phyloP scores from a whole-genome alignment of 1,140 invertebrate species.

The Hyphantria cunea region DNA sequence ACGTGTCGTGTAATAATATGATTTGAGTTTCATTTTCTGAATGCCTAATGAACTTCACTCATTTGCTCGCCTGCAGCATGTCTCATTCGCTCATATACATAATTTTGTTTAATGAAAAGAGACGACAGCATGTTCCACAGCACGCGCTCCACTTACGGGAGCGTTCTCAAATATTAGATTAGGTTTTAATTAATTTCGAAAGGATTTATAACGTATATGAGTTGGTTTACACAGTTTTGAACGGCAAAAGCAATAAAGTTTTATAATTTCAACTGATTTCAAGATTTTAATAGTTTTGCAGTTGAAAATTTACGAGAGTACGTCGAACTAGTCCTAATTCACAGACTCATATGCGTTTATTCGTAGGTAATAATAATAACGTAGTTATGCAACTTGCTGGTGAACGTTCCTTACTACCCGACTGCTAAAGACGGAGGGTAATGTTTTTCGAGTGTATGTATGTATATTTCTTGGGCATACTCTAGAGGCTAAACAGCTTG shows the following conservation, averaged over 20 bases:
- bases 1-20: conserved; percentile 57
- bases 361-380: no score
- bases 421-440: no score
- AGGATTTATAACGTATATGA: background rate
- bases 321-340: no score
- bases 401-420: no score
- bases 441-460: no score
- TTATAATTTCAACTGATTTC: no score
- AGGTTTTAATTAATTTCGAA: conserved; percentile 20
- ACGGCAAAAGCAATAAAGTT: background rate
- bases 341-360: no score
- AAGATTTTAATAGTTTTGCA: no score
- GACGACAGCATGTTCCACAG: conserved; percentile 20
- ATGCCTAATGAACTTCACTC: conserved; percentile 60
- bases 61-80: conserved; percentile 33
- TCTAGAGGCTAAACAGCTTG: no score
- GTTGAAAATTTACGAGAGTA: no score
- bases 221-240: conserved; percentile 1
- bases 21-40: conserved; percentile 67
- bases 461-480: no score
- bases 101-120: conserved; percentile 26
- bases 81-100: conserved; percentile 32
- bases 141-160: background rate
- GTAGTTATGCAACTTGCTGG: no score
- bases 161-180: conserved; percentile 17